phyloP scores from a whole-genome alignment of 1,140 invertebrate species.

The Nautilus pompilius region DNA sequence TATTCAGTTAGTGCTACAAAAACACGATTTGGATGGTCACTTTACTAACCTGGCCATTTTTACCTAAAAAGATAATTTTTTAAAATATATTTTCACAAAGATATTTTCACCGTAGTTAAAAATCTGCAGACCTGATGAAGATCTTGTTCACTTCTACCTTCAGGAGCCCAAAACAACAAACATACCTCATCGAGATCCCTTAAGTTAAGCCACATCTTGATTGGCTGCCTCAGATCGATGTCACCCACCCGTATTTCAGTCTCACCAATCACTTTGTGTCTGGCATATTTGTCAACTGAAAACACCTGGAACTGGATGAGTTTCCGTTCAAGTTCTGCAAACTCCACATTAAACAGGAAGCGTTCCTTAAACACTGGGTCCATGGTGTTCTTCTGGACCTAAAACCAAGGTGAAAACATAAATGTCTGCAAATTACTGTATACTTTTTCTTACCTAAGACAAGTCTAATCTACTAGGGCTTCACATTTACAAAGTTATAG shows the following conservation, averaged over 20 bases:
- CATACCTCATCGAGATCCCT: slow-evolving; percentile 69
- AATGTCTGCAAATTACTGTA: neutral
- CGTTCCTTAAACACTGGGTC: slow-evolving; percentile 73
- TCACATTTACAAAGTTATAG: too few relatives aligned
- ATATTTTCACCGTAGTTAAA: too few relatives aligned
- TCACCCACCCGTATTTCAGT: slow-evolving; percentile 64
- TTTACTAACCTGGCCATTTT: too few relatives aligned
- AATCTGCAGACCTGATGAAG: too few relatives aligned
- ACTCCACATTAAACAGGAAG: slow-evolving; percentile 68
- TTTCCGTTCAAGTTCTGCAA: slow-evolving; percentile 56
- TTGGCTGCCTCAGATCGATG: slow-evolving; percentile 61
- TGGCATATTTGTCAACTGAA: slow-evolving; percentile 63
- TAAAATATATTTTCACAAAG: too few relatives aligned
- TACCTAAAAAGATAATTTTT: too few relatives aligned
- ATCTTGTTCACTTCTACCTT: too few relatives aligned
- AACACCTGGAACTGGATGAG: slow-evolving; percentile 64
- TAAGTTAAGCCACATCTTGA: slow-evolving; percentile 65
- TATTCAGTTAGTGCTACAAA: too few relatives aligned
- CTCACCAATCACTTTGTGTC: slow-evolving; percentile 65
- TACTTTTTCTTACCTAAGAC: too few relatives aligned
- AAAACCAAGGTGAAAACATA: slow-evolving; percentile 16
- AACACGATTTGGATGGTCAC: too few relatives aligned
- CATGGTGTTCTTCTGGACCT: slow-evolving; percentile 65
- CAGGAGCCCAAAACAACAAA: neutral
- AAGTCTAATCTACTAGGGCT: too few relatives aligned